Conservation (phyloP, 2,113 vertebrate species). For the Elachura formosa region DNA sequence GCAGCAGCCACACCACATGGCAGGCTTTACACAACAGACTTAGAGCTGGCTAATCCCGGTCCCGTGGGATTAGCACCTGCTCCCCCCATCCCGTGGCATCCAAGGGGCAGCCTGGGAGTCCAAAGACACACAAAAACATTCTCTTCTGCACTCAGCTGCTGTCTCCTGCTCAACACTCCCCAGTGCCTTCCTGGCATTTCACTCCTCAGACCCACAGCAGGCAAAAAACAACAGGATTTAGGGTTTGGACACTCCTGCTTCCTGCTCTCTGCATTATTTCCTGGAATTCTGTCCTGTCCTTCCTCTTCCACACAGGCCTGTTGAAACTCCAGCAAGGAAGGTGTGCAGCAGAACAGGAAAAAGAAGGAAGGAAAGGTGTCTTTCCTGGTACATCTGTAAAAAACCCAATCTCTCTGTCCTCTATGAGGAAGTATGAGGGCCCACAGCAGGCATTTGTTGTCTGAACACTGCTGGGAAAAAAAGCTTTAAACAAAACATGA, state of each 20-base stretch:
- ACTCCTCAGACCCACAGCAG: neutral
- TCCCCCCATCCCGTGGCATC: neutral
- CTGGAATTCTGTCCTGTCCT: neutral
- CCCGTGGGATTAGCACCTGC: neutral
- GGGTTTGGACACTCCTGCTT: neutral
- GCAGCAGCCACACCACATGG: slow-evolving; percentile 42
- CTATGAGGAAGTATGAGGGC: neutral
- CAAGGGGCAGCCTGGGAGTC: neutral
- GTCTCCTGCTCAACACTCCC: neutral
- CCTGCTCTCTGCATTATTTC: neutral
- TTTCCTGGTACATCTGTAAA: accelerated
- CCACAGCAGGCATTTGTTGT: neutral
- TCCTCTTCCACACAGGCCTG: neutral
- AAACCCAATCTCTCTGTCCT: neutral
- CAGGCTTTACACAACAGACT: neutral
- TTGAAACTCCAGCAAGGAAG: neutral
- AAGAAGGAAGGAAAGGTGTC: neutral
- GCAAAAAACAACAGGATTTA: neutral
- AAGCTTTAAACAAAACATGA: neutral
- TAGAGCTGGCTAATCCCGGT: accelerated
- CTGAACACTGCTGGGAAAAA: neutral
- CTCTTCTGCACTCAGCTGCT: neutral
- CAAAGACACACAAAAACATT: neutral
- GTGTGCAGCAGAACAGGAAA: neutral
- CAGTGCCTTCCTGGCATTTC: neutral